These are phyloP conservation scores for Frieseomelitta varia DNA, from an alignment of 1,140 invertebrate species.

Conservation along the genomic window DNA sequence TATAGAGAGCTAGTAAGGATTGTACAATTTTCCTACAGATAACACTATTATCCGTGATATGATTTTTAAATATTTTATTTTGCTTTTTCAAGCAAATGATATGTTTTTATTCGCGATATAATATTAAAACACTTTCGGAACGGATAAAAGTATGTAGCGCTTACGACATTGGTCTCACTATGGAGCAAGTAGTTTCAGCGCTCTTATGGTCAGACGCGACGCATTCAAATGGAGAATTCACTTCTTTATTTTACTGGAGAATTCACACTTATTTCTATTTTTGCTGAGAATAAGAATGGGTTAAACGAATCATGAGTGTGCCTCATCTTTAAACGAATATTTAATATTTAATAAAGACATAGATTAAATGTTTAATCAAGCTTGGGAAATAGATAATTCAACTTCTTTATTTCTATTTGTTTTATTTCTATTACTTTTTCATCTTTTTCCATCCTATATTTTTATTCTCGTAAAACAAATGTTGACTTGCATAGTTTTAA, in stretches of 20 bases:
- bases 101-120: neutral
- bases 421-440: neutral
- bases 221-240: neutral
- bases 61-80: neutral
- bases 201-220: conserved; percentile 7
- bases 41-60: neutral
- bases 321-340: neutral
- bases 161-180: neutral
- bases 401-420: neutral
- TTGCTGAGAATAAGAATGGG: too few species aligned
- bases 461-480: neutral
- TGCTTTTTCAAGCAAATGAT: neutral
- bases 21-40: neutral
- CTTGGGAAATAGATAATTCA: neutral
- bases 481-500: neutral
- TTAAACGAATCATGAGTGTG: neutral
- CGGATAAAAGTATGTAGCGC: neutral
- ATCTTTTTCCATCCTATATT: neutral
- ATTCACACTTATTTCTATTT: neutral
- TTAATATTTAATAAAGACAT: neutral
- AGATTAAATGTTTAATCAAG: neutral
- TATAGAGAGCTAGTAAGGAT: neutral
- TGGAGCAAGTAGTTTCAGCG: conserved; percentile 5
- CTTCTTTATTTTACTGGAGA: neutral
- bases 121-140: neutral